Percentiles rank a stretch among this genome's conserved stretches.
These are phyloP conservation scores for Torymus auratus DNA, from an alignment of 2,888 invertebrate genomes.

Conservation along the genomic window DNA sequence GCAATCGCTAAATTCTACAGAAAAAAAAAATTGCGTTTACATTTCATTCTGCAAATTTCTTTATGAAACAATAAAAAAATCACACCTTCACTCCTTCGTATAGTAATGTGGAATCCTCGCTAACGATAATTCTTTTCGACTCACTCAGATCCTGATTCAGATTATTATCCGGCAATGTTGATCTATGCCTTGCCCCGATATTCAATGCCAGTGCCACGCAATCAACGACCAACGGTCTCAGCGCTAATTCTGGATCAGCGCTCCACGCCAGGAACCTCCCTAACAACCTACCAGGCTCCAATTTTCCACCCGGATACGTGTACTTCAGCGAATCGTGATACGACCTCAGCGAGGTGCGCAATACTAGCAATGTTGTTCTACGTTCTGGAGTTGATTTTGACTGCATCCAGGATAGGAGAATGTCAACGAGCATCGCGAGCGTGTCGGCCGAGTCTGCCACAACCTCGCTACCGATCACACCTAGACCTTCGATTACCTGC, in stretches of 20 bases:
- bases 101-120: slow-evolving; percentile 64
- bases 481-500: slow-evolving; percentile 64
- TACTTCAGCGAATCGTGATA: slow-evolving; percentile 72
- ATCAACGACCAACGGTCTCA: slow-evolving; percentile 69
- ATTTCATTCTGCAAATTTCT: background rate
- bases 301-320: slow-evolving; percentile 71
- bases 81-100: slow-evolving; percentile 67
- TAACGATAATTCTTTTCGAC: slow-evolving; percentile 66
- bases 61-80: background rate
- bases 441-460: slow-evolving; percentile 70
- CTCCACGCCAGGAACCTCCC: slow-evolving; percentile 71
- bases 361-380: slow-evolving; percentile 66
- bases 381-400: slow-evolving; percentile 68
- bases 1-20: slow-evolving; percentile 65
- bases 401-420: slow-evolving; percentile 72
- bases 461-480: slow-evolving; percentile 68
- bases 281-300: slow-evolving; percentile 70
- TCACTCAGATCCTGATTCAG: slow-evolving; percentile 69
- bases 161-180: slow-evolving; percentile 65
- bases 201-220: slow-evolving; percentile 68
- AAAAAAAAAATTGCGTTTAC: slow-evolving; percentile 9
- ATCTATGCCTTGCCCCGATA: slow-evolving; percentile 69
- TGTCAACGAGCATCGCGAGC: slow-evolving; percentile 69
- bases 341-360: slow-evolving; percentile 68
- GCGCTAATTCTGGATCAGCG: slow-evolving; percentile 66